These are phyloP conservation scores for Trissoscelio sp. DNA, from an alignment of 2,888 invertebrate species.

Conservation along the genomic window DNA sequence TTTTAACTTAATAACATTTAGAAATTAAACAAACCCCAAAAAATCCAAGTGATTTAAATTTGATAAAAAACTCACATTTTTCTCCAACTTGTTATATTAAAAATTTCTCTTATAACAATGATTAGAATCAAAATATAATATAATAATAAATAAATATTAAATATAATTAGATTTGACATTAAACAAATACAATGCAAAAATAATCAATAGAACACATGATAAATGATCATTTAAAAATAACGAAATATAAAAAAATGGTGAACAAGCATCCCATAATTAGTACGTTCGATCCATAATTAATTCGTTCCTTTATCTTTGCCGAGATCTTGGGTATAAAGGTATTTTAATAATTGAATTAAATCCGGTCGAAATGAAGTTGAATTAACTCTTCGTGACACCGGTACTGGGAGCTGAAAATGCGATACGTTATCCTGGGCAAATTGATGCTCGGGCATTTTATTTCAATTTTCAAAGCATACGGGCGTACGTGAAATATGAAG, in stretches of 20 bases:
- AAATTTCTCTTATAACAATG: no score
- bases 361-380: slow-evolving; percentile 54
- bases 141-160: no score
- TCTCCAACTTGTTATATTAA: no score
- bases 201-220: no score
- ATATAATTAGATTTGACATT: no score
- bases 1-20: no score
- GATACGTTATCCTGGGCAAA: slow-evolving; percentile 56
- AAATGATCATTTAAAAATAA: no score
- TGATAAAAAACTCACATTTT: no score
- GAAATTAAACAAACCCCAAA: no score
- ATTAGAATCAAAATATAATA: no score
- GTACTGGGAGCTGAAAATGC: slow-evolving; percentile 43
- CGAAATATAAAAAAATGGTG: not conserved
- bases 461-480: slow-evolving; percentile 63
- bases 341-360: slow-evolving; percentile 60
- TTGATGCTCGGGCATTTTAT: slow-evolving; percentile 62
- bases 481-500: slow-evolving; percentile 67
- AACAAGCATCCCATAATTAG: slow-evolving; percentile 31
- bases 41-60: no score
- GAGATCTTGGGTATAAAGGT: slow-evolving; percentile 22
- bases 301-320: slow-evolving; percentile 43
- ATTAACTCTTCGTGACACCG: slow-evolving; percentile 41
- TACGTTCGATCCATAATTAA: slow-evolving; percentile 45
- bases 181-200: no score